Conservation (phyloP, 2,797 vertebrate species). For the Micrastur ruficollis region DNA sequence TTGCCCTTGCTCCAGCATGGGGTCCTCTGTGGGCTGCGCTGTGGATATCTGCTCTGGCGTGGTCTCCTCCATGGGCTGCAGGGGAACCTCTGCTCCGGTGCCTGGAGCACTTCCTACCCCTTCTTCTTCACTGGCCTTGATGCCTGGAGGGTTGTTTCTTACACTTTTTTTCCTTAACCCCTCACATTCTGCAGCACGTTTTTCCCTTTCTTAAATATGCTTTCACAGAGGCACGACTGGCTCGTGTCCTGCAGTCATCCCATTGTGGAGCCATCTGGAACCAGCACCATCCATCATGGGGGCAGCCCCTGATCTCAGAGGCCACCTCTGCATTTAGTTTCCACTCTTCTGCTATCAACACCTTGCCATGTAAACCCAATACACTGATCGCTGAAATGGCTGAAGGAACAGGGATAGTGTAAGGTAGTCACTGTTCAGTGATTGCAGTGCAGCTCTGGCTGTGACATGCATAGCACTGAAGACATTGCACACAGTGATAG, state of each 20-base stretch:
- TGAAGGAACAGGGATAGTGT: neutral
- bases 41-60: neutral
- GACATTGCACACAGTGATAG: too few species aligned
- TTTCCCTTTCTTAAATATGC: neutral
- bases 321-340: neutral
- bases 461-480: neutral
- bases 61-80: neutral
- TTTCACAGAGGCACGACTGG: neutral
- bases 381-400: neutral
- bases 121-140: neutral
- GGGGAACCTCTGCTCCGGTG: neutral
- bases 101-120: neutral
- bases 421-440: neutral
- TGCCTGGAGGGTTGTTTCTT: neutral
- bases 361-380: neutral
- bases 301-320: neutral
- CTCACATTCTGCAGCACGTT: neutral
- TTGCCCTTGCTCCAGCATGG: neutral
- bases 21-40: too few species aligned
- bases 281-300: neutral
- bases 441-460: neutral
- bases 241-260: neutral
- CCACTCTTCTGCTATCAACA: neutral
- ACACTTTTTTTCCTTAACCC: neutral
- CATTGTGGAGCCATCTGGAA: rapidly evolving